phyloP scores from a whole-genome alignment of 2,888 invertebrate species.

The Latrodectus hesperus region DNA sequence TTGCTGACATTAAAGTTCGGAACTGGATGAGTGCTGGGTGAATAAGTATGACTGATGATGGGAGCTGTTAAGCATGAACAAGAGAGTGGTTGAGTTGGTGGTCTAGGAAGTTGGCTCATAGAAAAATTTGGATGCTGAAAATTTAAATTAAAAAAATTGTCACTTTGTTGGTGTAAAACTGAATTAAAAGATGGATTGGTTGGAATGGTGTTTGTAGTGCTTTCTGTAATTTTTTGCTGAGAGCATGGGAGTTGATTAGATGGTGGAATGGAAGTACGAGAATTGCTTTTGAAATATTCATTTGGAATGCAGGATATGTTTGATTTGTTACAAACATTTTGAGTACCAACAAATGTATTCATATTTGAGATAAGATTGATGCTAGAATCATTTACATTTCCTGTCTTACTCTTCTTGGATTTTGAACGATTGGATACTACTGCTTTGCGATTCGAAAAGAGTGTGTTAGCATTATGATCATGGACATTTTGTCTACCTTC shows the following conservation, averaged over 20 bases:
- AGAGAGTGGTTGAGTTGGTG: conserved; percentile 54
- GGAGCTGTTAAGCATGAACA: conserved; percentile 61
- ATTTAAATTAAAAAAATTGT: conserved; percentile 63
- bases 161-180: conserved; percentile 66
- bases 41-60: conserved; percentile 58
- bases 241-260: conserved; percentile 44
- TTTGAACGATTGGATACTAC: conserved; percentile 45
- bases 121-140: conserved; percentile 68
- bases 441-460: conserved; percentile 45
- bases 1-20: conserved; percentile 71
- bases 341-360: conserved; percentile 30
- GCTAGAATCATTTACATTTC: conserved; percentile 28
- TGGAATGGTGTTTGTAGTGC: conserved; percentile 37
- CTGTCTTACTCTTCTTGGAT: conserved; percentile 50
- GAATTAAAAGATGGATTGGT: conserved; percentile 62
- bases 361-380: conserved; percentile 43
- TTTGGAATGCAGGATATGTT: conserved; percentile 56
- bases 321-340: conserved; percentile 33
- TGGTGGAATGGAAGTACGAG: conserved; percentile 42
- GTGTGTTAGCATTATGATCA: conserved; percentile 27
- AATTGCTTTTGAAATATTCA: conserved; percentile 57
- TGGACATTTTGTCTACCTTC: conserved; percentile 44
- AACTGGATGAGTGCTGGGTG: conserved; percentile 63
- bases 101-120: conserved; percentile 64
- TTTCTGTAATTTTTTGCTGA: conserved; percentile 54